Evolutionary conservation across 2,888 invertebrate species (phyloP), one percentile per base, ranked within the genome.

Genomic region (Scelioninae gen. 2): DNA sequence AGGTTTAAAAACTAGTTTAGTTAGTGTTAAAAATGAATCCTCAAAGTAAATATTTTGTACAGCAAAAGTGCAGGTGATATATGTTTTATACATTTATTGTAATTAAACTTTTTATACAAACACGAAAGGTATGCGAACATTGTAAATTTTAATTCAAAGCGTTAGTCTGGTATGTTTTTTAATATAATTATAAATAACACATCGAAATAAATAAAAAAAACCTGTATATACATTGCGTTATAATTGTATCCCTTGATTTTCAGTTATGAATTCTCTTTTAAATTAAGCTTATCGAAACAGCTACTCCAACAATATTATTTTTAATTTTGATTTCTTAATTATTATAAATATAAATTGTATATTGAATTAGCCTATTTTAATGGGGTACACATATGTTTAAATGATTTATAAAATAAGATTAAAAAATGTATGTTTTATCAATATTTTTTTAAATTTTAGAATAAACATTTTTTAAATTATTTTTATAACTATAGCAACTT

Each of bases 41-140:
- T 57, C 60, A 45, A 65, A 65, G 53, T 65, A 45, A 60, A 64
- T 64, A 65, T 60, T 57, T 70, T 57, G 55, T 55, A 70, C n/a
- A 6, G 9, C 46, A 58, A 31, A n/a, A 50, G 22, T 57, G 22
- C 35, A 61, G 39, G 50, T 58, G 41, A 55, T 55, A 60, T 50
- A 67, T 43, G 16, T 55, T 57, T 61, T 55, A 19, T 61, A 69
- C 31, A 39, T 69, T 37, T 55, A 55, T 48, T 65, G 55, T 41
- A 33, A 48, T 41, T 18, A n/a, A 39, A 35, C 31, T 52, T 65
- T 65, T 65, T 65, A 57, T 65, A 57, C 37, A 10, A 37, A 28
- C 22, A n/a, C n/a, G 3, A 41, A 9, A 50, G n/a, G 52, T 10
- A 43, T 33, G 35, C 18, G 15, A 46, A 4, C 15, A 41, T 65